Percentiles rank a stretch among this genome's conserved stretches.
phyloP scores from a whole-genome alignment of 2,888 invertebrate species.

The Sesia apiformis region DNA sequence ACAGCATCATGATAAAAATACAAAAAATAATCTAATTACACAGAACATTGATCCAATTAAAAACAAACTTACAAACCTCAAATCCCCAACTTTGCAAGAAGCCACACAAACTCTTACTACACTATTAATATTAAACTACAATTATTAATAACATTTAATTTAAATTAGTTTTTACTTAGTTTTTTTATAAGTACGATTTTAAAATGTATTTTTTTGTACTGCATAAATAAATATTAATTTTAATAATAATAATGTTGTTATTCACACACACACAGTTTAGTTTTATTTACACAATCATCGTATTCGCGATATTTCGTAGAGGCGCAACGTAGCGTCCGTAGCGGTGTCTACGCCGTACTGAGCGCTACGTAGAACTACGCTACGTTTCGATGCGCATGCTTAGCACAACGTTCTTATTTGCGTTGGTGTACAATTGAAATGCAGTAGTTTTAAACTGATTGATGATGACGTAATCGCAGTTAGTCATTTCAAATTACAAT shows the following conservation, averaged over 20 bases:
- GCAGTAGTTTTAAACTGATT: not conserved
- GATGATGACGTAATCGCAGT: not conserved
- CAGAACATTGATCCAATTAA: not conserved
- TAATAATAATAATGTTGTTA: not conserved
- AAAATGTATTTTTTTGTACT: too few species aligned
- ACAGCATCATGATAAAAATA: too few species aligned
- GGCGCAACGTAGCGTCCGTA: conserved; percentile 28
- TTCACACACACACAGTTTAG: not conserved
- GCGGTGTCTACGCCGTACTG: conserved; percentile 38
- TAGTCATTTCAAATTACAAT: too few species aligned
- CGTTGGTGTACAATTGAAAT: not conserved
- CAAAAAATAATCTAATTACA: not conserved
- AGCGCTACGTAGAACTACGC: conserved; percentile 5
- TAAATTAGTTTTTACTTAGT: not conserved
- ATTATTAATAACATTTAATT: not conserved
- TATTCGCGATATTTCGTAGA: conserved; percentile 25
- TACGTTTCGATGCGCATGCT: not conserved
- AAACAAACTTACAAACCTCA: conserved; percentile 4
- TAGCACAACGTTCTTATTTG: not conserved
- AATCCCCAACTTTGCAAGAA: conserved; percentile 4
- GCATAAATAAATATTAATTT: not conserved
- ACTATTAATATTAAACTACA: not conserved
- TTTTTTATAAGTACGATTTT: too few species aligned
- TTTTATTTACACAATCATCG: conserved; percentile 10
- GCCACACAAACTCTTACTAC: conserved; percentile 3